These are phyloP conservation scores for Rhinopomastus cyanomelas DNA, from an alignment of 2,113 vertebrate species.

Conservation along the genomic window DNA sequence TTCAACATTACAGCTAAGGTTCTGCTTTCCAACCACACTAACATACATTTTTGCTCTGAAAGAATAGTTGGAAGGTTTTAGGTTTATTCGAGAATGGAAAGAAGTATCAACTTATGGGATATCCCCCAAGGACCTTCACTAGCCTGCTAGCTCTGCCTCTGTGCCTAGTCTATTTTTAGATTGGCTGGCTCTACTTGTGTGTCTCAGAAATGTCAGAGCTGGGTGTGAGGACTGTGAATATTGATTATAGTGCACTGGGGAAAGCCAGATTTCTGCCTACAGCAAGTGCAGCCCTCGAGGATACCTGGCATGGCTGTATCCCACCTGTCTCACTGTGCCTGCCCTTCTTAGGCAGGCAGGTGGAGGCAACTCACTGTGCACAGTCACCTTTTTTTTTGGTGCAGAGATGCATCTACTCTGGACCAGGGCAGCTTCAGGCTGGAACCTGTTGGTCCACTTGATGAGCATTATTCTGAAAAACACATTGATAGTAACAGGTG, in stretches of 20 bases:
- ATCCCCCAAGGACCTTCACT: neutral
- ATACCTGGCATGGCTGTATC: neutral
- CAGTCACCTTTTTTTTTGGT: neutral
- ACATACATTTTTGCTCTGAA: neutral
- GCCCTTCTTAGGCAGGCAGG: neutral
- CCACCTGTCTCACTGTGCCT: neutral
- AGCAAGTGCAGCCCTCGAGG: neutral
- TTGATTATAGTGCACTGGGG: neutral
- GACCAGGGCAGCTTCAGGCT: neutral
- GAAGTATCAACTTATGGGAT: neutral
- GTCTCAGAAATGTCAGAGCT: neutral
- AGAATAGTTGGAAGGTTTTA: neutral
- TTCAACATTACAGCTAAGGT: neutral
- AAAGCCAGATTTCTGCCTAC: neutral
- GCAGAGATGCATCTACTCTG: neutral
- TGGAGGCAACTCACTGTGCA: neutral
- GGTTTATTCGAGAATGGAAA: neutral
- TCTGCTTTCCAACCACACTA: neutral
- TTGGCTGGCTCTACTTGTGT: neutral
- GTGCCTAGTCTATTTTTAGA: neutral
- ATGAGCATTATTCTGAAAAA: neutral
- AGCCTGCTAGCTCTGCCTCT: neutral
- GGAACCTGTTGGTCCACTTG: neutral
- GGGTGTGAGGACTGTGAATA: neutral
- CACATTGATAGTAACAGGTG: neutral